Conservation (phyloP, 2,797 vertebrate species). For the Echiichthys vipera region DNA sequence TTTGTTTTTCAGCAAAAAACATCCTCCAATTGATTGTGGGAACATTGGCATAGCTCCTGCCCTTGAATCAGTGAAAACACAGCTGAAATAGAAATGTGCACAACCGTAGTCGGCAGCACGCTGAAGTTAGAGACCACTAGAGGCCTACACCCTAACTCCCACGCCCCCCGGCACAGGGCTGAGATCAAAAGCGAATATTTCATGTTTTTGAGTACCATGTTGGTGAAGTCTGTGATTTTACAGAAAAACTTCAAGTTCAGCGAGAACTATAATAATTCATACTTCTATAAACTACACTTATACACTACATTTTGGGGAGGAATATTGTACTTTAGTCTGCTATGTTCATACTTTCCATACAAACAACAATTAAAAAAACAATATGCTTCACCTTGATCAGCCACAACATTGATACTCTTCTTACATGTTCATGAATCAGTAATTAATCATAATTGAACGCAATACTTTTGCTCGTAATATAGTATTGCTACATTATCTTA, state of each 20-base stretch:
- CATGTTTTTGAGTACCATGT: not conserved
- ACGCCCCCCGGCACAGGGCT: conserved; percentile 1
- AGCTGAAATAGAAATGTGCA: conserved; percentile 51
- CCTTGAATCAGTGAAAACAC: conserved; percentile 49
- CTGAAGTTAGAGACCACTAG: conserved; percentile 24
- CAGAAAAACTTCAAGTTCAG: not conserved
- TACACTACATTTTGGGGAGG: not conserved
- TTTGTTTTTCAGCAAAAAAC: conserved; percentile 63
- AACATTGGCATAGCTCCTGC: conserved; percentile 46
- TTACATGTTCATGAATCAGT: not conserved
- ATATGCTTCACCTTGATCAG: not conserved
- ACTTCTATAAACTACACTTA: not conserved
- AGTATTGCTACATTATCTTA: not conserved
- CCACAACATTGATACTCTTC: not conserved
- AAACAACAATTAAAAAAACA: no score
- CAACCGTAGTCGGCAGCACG: conserved; percentile 33
- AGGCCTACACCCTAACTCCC: not conserved
- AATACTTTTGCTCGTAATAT: no score
- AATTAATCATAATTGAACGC: not conserved
- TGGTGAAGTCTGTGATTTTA: not conserved
- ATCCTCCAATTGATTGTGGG: conserved; percentile 50
- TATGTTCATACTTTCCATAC: not conserved
- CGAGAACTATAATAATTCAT: not conserved
- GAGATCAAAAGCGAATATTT: conserved; percentile 28
- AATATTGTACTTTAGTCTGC: not conserved